Conservation (phyloP, 1,140 invertebrate species). For the Phthorimaea operculella region DNA sequence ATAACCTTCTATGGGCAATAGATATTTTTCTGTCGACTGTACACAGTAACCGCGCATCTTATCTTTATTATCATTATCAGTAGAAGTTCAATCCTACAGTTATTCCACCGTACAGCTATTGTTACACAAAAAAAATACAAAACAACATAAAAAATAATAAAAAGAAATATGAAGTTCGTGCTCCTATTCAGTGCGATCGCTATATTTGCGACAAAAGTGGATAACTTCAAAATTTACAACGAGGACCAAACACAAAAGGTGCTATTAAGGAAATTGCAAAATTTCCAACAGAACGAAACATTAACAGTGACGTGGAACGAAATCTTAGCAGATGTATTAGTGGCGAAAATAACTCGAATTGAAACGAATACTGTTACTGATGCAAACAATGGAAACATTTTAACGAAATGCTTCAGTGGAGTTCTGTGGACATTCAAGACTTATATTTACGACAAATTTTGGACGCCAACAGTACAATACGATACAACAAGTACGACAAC, state of each 20-base stretch:
- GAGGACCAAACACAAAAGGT: slow-evolving; percentile 21
- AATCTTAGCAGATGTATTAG: slow-evolving; percentile 40
- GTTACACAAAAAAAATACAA: not conserved
- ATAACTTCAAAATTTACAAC: not conserved
- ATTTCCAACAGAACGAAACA: slow-evolving; percentile 25
- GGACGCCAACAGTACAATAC: not conserved
- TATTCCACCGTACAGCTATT: not conserved
- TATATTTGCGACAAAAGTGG: not conserved
- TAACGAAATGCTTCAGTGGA: slow-evolving; percentile 25
- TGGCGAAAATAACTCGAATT: slow-evolving; percentile 31
- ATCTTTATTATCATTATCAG: slow-evolving; percentile 1
- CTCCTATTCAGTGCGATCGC: not conserved
- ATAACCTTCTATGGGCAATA: not conserved
- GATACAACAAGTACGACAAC: not conserved
- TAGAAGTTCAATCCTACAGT: slow-evolving; percentile 2
- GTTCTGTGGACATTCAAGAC: slow-evolving; percentile 38
- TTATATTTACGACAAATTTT: slow-evolving; percentile 34
- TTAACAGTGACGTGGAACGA: slow-evolving; percentile 42
- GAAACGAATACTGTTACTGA: slow-evolving; percentile 1
- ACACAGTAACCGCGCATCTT: not conserved
- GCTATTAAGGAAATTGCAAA: slow-evolving; percentile 42
- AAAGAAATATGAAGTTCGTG: not conserved
- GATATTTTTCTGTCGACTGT: not conserved
- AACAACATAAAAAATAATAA: not conserved
- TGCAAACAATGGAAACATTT: not conserved